These are phyloP conservation scores for Acholoe squamosa DNA, from an alignment of 2,888 invertebrate species.

Conservation along the genomic window DNA sequence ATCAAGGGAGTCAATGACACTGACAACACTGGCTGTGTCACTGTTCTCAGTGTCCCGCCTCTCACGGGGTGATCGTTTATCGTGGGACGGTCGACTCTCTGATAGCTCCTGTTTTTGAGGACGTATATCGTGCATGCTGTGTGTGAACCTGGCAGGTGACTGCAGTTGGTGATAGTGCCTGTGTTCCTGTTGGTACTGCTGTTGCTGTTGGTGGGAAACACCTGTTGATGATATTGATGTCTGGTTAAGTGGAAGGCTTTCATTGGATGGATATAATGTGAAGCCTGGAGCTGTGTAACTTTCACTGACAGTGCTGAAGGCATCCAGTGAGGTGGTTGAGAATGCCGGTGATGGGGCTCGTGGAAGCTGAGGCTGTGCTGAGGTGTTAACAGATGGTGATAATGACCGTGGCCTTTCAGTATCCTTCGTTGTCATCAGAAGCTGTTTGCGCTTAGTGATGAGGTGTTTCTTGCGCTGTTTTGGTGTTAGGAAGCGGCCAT, in stretches of 20 bases:
- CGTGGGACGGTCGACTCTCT: neutral
- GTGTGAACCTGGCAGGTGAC: neutral
- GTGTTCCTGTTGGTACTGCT: too few relatives aligned
- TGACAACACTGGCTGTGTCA: slow-evolving; percentile 50
- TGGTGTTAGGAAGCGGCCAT: slow-evolving; percentile 75
- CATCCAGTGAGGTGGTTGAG: slow-evolving; percentile 36
- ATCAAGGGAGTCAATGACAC: slow-evolving; percentile 64
- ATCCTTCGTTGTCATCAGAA: slow-evolving; percentile 74
- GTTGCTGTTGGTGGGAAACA: neutral
- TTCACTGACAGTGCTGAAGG: slow-evolving; percentile 24
- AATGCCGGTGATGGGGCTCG: slow-evolving; percentile 48
- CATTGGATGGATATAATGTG: slow-evolving; percentile 41
- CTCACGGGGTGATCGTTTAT: neutral
- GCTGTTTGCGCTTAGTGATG: slow-evolving; percentile 73
- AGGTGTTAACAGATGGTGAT: slow-evolving; percentile 39
- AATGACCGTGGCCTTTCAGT: slow-evolving; percentile 61
- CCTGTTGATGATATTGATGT: neutral
- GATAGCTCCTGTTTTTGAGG: neutral
- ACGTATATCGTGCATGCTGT: neutral
- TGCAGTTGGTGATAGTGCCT: neutral
- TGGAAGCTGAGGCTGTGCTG: slow-evolving; percentile 1
- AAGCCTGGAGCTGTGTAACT: slow-evolving; percentile 1
- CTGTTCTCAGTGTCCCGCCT: slow-evolving; percentile 15
- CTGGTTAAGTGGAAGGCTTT: neutral
- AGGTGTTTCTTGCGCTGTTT: slow-evolving; percentile 77